A percentile compares a stretch with the other conserved stretches of the same genome.
These are phyloP conservation scores for Formica aserva DNA, from an alignment of 2,888 invertebrate species.

Conservation along the genomic window DNA sequence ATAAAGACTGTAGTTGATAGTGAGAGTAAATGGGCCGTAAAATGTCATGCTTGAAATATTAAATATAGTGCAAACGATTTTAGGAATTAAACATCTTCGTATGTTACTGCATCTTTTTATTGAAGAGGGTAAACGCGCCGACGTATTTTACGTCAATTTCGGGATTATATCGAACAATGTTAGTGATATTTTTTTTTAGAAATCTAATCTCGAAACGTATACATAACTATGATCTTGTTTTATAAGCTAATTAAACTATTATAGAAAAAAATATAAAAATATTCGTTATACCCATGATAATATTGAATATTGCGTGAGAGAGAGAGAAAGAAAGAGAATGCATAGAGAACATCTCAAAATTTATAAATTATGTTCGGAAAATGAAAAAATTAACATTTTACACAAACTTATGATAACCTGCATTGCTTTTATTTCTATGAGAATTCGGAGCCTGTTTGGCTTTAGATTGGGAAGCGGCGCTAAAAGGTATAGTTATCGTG, in stretches of 20 bases:
- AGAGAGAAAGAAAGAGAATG: not conserved
- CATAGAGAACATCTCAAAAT: not conserved
- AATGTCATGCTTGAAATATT: conserved; percentile 8
- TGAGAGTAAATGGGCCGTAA: not conserved
- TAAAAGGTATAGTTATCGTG: conserved; percentile 61
- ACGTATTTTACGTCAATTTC: not conserved
- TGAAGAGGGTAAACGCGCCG: not conserved
- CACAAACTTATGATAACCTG: not conserved
- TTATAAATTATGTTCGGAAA: not conserved
- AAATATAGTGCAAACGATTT: conserved; percentile 10
- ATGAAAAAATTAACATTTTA: not conserved
- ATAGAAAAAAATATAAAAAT: not conserved
- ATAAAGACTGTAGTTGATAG: too few relatives aligned
- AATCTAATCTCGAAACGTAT: not conserved
- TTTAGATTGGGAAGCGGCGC: conserved; percentile 38
- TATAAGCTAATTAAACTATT: not conserved
- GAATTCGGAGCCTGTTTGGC: conserved; percentile 5
- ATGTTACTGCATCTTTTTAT: not conserved
- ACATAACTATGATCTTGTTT: not conserved
- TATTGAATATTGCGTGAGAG: not conserved
- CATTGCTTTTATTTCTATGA: not conserved
- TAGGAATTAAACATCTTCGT: not conserved
- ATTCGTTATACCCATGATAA: not conserved
- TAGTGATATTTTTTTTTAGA: conserved; percentile 18
- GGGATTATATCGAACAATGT: not conserved